Evolutionary conservation across 2,797 vertebrate species (phyloP), one percentile per base, ranked within the genome.

Genomic region (Catharus ustulatus): DNA sequence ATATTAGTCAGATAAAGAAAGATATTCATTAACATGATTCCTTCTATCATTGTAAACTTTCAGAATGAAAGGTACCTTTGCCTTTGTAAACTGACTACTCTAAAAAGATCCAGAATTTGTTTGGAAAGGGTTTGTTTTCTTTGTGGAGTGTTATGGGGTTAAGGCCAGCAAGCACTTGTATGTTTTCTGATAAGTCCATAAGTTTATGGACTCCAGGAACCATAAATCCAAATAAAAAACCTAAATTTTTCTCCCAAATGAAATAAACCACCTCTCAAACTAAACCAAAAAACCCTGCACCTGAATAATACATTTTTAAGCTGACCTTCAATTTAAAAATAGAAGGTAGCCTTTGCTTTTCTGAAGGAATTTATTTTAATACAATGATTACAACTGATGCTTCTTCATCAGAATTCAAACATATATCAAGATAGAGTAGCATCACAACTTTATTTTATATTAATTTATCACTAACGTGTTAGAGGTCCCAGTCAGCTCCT

Each of bases 71-170:
- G 3, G 3, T 13, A 61, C 2, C 8, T 74, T 67, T 43, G 12
- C 7, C 12, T 64, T 73, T 77, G 24, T 43, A 58, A 32, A 42
- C 8, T 74, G 16, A 57, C 8, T 73, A 14, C 13, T 69, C 32
- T 30, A 22, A 49, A 63, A 66, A 40, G 4, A 77, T 40, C 2
- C 10, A 55, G 18, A n/a, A n/a, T 73, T 43, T 80, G 5, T 64
- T 67, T 59, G 36, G 34, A 73, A 73, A 18, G 2, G 7, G 1
- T 11, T 15, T 64, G 22, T 20, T 52, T 20, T n/a, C 34, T 74
- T 38, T 42, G 6, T 11, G 7, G 2, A 11, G 4, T 10, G 1
- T 24, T 68, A 11, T 51, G 15, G 19, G 4, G 3, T 45, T 69
- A 69, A 66, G 58, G 21, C 3, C 21, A 76, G 8, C 5, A 76